Evolutionary conservation across 2,113 vertebrate species (phyloP).

Genomic region (Periophthalmodon schlosseri): DNA sequence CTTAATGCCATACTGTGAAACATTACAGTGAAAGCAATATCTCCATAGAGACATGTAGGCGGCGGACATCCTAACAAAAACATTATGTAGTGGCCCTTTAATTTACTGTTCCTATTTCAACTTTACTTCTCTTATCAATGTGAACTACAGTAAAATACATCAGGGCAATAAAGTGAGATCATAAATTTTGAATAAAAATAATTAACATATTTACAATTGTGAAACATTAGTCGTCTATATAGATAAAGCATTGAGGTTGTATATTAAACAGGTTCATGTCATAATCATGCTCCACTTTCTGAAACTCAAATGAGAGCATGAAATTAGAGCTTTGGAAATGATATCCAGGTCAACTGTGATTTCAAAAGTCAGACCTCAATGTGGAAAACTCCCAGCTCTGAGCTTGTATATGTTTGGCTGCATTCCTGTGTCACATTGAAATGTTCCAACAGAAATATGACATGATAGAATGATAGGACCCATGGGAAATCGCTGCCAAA

Average conservation of each 20-base stretch:
- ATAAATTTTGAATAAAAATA: conserved; percentile 20
- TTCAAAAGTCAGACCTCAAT: conserved; percentile 37
- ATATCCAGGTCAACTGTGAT: conserved; percentile 56
- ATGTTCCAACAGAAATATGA: conserved; percentile 21
- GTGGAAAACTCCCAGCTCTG: conserved; percentile 44
- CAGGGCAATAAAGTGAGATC: conserved; percentile 3
- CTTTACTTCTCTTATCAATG: conserved; percentile 9
- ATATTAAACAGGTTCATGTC: background rate
- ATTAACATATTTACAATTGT: background rate
- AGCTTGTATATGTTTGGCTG: conserved; percentile 23
- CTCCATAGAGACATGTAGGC: too few relatives aligned
- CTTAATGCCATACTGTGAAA: too few relatives aligned
- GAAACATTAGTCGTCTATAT: background rate
- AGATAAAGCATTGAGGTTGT: background rate
- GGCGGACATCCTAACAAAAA: too few relatives aligned
- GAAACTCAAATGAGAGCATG: conserved; percentile 41
- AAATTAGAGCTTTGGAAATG: conserved; percentile 39
- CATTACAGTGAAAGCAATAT: too few relatives aligned
- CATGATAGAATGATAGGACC: background rate
- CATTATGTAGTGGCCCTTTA: too few relatives aligned
- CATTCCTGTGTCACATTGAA: conserved; percentile 34
- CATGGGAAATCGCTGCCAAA: background rate
- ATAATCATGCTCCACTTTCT: background rate
- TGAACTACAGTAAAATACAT: conserved; percentile 7
- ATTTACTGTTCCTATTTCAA: background rate